Evolutionary conservation across 2,113 vertebrate genomes (phyloP), one percentile per base, ranked within the genome.

Genomic region (Hydrolagus affinis): DNA sequence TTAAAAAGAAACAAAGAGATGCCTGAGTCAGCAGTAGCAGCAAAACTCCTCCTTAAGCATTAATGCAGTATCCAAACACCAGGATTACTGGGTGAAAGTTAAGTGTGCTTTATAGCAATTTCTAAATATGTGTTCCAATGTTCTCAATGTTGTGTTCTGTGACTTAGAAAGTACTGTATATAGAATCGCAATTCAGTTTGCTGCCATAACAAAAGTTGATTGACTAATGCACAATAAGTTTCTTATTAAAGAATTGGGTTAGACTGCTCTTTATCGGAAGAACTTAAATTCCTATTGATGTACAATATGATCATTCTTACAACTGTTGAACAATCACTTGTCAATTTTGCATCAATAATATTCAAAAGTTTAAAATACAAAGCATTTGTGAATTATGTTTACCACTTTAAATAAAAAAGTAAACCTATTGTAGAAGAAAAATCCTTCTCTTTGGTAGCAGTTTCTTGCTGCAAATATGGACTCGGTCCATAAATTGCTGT

Each of bases 1-100:
- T 90, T 88, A 88, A 91, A 91, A 91, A 89, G 90, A 94, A 93
- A 94, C 93, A 95, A 94, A 95, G 93, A 94, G 92, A 94, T 91
- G 92, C 93, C 94, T 94, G 94, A 94, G 92, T 94, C 94, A 95
- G 94, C 88, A 89, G 86, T 91, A 92, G 89, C 91, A 90, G 87
- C 90, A 87, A 91, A 91, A 92, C 92, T 93, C 92, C 92, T 91
- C 92, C 90, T 91, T 91, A 92, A 91, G 91, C 92, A 93, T 91
- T 92, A 91, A 91, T 90, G 91, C 91, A 68, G 78, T 83, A 83
- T 83, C 30, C 19, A 25, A 62, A 25, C 23, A 15, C 17, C 76
- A 86, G 21, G 85, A 28, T 70, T 85, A 77, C 66, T 56, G 30
- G 85, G 62, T 86, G 80, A 57, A 76, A 77, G 74, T 69, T 86